Base-by-base conservation (phyloP, 1,140 invertebrate genomes). In the Cherax destructor region DNA sequence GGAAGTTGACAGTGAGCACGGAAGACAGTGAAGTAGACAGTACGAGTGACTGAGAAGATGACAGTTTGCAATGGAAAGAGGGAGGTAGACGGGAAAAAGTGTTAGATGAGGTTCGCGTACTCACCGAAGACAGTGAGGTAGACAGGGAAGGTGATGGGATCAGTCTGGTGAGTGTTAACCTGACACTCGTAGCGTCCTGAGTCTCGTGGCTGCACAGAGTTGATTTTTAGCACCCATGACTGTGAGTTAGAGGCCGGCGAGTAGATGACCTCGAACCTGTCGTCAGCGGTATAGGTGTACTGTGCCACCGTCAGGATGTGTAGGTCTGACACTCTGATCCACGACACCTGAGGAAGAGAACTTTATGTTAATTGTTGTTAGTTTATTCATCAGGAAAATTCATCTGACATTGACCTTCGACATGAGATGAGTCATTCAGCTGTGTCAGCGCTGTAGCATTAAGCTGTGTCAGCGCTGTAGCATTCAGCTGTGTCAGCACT, bases 191-290 rank as follows among this genome's bases (percentile, higher is more conserved):
- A 93, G 1, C 92, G 81, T 4, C 91, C 92, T 0, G 89, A 85
- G 56, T 93, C 94, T 11, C 76, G 86, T 1, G 92, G 91, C 91
- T 94, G 93, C 0, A 95, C 94, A 41, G 94, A 94, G 47, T 94
- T 94, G 49, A 95, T 95, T 79, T 95, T 92, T 10, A 95, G 94
- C n/a, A 94, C 94, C 95, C 95, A 95, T 78, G 94, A 94, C 49
- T 94, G 93, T 7, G 93, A 94, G 74, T 94, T 93, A 11, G 93
- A 88, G 56, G 93, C 92, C 11, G 94, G 94, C 72, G 93, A 92
- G 85, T 94, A 94, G 21, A 93, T 93, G 3, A 93, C 88, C 18
- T 93, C 92, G 76, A 94, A 94, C 11, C 94, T 50, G 80, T 94
- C 92, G 84, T 94, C 94, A 13, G 92, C 94, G 0, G 94, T 94